phyloP scores from a whole-genome alignment of 2,113 vertebrate genomes.

The Datnioides undecimradiatus region DNA sequence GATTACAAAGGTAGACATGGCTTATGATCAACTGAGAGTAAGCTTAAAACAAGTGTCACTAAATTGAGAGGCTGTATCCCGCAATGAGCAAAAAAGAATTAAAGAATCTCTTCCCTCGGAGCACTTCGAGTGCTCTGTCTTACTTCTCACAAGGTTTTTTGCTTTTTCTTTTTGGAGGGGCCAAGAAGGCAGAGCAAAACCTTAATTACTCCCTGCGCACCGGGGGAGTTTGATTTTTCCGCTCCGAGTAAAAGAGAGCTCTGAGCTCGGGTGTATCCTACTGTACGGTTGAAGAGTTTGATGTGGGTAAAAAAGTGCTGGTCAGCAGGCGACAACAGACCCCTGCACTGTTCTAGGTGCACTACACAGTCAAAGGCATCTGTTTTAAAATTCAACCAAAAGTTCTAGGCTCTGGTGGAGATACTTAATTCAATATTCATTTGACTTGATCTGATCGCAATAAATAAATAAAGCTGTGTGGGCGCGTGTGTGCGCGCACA shows the following conservation, averaged over 20 bases:
- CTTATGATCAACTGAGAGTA: constrained; percentile 9
- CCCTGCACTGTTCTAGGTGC: background rate
- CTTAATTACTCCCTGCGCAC: constrained; percentile 81
- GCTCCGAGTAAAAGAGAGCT: constrained; percentile 62
- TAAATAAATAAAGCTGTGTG: background rate
- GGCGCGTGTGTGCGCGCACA: no score
- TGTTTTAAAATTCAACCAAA: background rate
- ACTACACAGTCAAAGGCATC: background rate
- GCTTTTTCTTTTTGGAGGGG: constrained; percentile 57
- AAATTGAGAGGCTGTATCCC: constrained; percentile 35
- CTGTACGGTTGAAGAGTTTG: constrained; percentile 35
- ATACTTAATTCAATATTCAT: no score
- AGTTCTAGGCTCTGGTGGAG: background rate
- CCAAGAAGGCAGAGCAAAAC: constrained; percentile 77
- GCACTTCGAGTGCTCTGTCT: constrained; percentile 37
- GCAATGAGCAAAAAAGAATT: background rate
- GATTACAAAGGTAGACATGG: constrained; percentile 12
- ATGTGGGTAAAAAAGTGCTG: constrained; percentile 19
- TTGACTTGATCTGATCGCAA: background rate
- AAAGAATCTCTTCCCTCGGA: constrained; percentile 8
- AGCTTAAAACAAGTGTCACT: constrained; percentile 17
- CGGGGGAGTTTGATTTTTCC: constrained; percentile 79
- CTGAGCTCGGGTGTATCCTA: constrained; percentile 45
- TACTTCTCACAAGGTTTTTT: constrained; percentile 49
- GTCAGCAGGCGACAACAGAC: constrained; percentile 32